phyloP scores from a whole-genome alignment of 2,888 invertebrate species.

The Autographa pulchrina region DNA sequence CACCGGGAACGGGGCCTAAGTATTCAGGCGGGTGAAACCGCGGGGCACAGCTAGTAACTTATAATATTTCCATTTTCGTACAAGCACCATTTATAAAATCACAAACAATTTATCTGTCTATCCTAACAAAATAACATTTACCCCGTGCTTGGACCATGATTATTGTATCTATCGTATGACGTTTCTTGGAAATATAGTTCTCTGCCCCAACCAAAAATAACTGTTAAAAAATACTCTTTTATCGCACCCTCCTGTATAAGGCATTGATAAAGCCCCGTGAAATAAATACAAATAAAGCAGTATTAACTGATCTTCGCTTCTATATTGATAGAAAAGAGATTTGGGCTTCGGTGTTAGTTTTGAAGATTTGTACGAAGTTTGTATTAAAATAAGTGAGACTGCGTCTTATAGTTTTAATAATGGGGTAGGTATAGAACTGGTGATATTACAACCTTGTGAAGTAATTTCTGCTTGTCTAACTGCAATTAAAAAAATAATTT shows the following conservation, averaged over 20 bases:
- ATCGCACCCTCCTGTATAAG: conserved; percentile 16
- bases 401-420: too few relatives aligned
- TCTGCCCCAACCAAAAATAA: conserved; percentile 19
- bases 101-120: too few relatives aligned
- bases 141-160: too few relatives aligned
- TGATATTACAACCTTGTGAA: too few relatives aligned
- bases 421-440: background rate
- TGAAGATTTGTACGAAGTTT: background rate
- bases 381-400: background rate
- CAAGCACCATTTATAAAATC: too few relatives aligned
- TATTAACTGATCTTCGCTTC: background rate
- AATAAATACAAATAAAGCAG: conserved; percentile 3
- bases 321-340: background rate
- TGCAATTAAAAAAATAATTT: too few relatives aligned
- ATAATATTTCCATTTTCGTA: too few relatives aligned
- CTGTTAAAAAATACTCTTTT: conserved; percentile 20
- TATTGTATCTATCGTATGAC: background rate
- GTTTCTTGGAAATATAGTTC: conserved; percentile 4
- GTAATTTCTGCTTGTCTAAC: too few relatives aligned
- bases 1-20: too few relatives aligned
- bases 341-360: background rate
- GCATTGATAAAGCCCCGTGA: background rate
- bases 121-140: too few relatives aligned
- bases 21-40: too few relatives aligned
- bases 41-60: too few relatives aligned